Base-by-base conservation (phyloP, 2,113 vertebrate species). In the Synodontis membranacea region DNA sequence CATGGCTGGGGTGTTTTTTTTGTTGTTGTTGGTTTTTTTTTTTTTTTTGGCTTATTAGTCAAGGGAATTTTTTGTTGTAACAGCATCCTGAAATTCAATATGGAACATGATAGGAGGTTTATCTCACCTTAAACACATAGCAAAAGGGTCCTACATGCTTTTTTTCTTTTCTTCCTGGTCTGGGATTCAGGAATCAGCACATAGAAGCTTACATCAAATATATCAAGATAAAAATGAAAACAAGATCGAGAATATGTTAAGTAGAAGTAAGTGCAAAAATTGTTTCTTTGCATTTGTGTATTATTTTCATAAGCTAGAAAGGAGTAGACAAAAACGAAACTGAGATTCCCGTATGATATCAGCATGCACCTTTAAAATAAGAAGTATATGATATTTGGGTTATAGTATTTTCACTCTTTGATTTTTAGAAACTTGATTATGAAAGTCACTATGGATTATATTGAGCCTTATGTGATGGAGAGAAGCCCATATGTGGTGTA, bases 401-500 rank as follows among this genome's bases (percentile, higher is more conserved):
- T 82, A 64, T 42, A 70, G 48, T 72, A 62, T 76, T 54, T 83
- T 74, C 25, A 80, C n/a, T 48, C 3, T 50, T 31, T 75, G 8
- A 28, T 34, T 62, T 83, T 68, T 54, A 52, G 46, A 76, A 74
- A 83, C 31, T 62, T 56, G 75, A 89, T 50, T 86, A 68, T 84
- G 82, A 84, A 74, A 84, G 50, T 81, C 66, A 42, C 56, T 66
- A 56, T 86, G 39, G 60, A 72, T 56, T 56, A 25, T 80, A 37
- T 80, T 54, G 31, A 31, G 50, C 19, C 34, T 82, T 34, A 50
- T 70, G 62, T 34, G 62, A 68, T 76, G n/a, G 9, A 19, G n/a
- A 62, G 23, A 58, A 64, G 39, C 62, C 86, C 80, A 76, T 87
- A 87, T 87, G 86, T 54, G 68, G 58, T 76, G 80, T 75, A 46